Evolutionary conservation across 2,113 vertebrate species (phyloP).

Genomic region (Bucco capensis): DNA sequence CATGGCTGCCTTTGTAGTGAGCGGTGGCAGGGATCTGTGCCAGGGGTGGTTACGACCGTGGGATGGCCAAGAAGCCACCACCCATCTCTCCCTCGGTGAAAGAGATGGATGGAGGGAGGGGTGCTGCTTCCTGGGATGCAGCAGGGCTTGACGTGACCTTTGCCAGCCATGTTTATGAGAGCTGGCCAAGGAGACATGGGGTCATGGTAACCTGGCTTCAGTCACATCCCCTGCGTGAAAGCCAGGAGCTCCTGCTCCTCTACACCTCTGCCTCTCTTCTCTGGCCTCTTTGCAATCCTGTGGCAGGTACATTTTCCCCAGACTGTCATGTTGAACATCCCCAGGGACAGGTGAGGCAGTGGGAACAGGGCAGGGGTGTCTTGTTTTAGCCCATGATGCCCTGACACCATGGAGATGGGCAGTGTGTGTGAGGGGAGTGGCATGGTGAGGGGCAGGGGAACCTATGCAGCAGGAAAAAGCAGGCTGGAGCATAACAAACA

Average conservation of each 20-base stretch:
- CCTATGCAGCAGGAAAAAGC: not conserved
- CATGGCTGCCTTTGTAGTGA: constrained; percentile 15
- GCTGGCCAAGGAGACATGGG: accelerated
- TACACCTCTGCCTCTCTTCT: not conserved
- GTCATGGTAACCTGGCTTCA: constrained; percentile 10
- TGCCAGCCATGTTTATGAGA: not conserved
- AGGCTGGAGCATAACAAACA: not conserved
- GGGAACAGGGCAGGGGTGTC: not conserved
- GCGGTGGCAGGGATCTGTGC: not conserved
- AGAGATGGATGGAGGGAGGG: not conserved
- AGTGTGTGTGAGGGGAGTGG: not conserved
- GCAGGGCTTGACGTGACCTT: not conserved
- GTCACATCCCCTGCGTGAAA: not conserved
- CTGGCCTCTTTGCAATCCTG: not conserved
- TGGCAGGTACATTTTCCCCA: not conserved
- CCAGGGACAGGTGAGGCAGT: not conserved
- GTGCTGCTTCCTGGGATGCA: not conserved
- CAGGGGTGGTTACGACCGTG: not conserved
- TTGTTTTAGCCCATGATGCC: not conserved
- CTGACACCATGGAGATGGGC: not conserved
- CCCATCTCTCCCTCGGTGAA: not conserved
- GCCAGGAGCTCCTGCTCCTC: not conserved
- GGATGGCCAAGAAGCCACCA: not conserved
- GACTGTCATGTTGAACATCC: not conserved
- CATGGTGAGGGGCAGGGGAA: not conserved